These are phyloP conservation scores for Drosophila kurseongensis DNA, from an alignment of 1,140 invertebrate species.

Conservation along the genomic window DNA sequence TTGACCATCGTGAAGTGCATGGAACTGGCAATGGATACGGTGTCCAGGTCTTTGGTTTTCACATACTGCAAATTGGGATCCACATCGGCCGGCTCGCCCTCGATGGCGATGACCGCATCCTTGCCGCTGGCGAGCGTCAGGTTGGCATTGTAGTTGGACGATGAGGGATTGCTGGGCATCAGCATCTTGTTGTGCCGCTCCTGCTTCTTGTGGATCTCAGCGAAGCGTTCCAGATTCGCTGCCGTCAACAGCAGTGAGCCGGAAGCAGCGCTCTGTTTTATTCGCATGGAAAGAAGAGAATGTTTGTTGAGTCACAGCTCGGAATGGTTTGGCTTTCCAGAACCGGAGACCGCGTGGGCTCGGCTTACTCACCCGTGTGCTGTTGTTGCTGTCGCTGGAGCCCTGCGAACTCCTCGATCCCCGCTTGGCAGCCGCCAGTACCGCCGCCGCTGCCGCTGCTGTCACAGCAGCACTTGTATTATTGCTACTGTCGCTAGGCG, in stretches of 20 bases:
- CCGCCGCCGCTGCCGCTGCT: constrained; percentile 66
- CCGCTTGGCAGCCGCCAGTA: constrained; percentile 83
- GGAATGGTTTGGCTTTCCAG: neutral
- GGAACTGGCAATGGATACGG: constrained; percentile 91
- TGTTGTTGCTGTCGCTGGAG: constrained; percentile 90
- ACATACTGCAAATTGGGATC: constrained; percentile 80
- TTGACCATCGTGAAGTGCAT: constrained; percentile 94
- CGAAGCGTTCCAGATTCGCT: constrained; percentile 89
- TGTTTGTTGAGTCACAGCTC: constrained; percentile 46
- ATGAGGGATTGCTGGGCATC: constrained; percentile 68
- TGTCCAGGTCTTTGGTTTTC: constrained; percentile 86
- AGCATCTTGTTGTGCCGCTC: constrained; percentile 71
- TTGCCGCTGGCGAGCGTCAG: constrained; percentile 58
- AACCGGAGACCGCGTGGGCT: constrained; percentile 16
- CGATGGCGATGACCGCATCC: constrained; percentile 75
- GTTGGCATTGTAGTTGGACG: constrained; percentile 75
- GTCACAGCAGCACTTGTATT: constrained; percentile 84
- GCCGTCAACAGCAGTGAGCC: constrained; percentile 91
- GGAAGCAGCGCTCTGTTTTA: constrained; percentile 90
- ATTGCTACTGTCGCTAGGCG: constrained; percentile 41
- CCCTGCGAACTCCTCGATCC: constrained; percentile 91
- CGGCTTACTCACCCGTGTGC: constrained; percentile 89
- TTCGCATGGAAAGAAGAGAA: constrained; percentile 54
- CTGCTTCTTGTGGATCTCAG: constrained; percentile 87
- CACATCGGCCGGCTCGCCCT: constrained; percentile 21